Evolutionary conservation across 2,113 vertebrate genomes (phyloP).

Genomic region (Macaca nemestrina): DNA sequence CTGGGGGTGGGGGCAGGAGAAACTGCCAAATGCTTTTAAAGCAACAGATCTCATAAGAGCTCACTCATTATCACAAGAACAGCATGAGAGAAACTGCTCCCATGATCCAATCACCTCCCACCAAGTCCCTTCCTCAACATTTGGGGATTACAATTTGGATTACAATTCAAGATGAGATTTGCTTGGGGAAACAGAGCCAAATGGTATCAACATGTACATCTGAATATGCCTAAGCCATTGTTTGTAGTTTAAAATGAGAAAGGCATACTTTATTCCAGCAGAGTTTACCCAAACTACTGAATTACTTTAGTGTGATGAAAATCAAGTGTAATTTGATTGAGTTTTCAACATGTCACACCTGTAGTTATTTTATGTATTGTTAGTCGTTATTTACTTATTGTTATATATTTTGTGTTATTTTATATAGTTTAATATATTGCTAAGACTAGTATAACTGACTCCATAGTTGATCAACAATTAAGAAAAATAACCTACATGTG

Average conservation of each 20-base stretch:
- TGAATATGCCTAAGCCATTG: not conserved
- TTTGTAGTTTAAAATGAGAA: not conserved
- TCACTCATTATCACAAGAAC: too few relatives aligned
- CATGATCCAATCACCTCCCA: too few relatives aligned
- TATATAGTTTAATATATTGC: not conserved
- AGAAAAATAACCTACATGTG: not conserved
- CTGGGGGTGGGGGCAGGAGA: too few relatives aligned
- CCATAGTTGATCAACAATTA: not conserved
- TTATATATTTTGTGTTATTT: not conserved
- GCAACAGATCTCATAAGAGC: too few relatives aligned
- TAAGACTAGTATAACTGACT: not conserved
- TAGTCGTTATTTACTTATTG: not conserved
- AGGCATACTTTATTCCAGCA: not conserved
- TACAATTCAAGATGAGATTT: too few relatives aligned
- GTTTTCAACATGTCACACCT: not conserved
- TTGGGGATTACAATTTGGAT: too few relatives aligned
- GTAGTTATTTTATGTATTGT: not conserved
- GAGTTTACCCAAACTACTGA: not conserved
- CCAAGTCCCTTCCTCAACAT: too few relatives aligned
- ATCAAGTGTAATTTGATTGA: not conserved
- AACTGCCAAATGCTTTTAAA: too few relatives aligned
- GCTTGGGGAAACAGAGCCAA: too few relatives aligned
- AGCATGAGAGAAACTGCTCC: too few relatives aligned
- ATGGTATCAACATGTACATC: not conserved
- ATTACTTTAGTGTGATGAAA: not conserved